Evolutionary conservation across 2,888 invertebrate genomes (phyloP).

Genomic region (Mechanitis messenoides): DNA sequence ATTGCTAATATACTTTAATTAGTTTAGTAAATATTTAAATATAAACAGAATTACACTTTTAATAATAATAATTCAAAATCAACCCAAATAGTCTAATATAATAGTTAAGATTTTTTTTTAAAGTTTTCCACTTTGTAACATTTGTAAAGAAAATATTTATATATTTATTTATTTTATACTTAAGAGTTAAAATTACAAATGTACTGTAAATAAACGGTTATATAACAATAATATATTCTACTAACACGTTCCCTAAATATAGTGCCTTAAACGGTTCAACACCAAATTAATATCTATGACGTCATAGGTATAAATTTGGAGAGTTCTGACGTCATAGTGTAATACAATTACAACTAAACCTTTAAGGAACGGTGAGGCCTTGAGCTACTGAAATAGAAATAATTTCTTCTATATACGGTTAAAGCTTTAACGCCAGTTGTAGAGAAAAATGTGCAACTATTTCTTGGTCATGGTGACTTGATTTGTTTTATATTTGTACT

Average conservation of each 20-base stretch:
- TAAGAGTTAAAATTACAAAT: too few relatives aligned
- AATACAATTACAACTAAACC: constrained; percentile 53
- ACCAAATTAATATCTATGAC: constrained; percentile 41
- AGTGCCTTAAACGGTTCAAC: constrained; percentile 22
- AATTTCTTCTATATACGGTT: constrained; percentile 41
- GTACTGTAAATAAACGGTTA: too few relatives aligned
- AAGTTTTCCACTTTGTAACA: too few relatives aligned
- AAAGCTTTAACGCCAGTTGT: constrained; percentile 30
- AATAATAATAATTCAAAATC: too few relatives aligned
- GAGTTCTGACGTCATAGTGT: constrained; percentile 53
- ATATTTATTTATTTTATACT: too few relatives aligned
- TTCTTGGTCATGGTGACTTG: constrained; percentile 19
- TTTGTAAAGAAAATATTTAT: too few relatives aligned
- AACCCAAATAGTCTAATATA: too few relatives aligned
- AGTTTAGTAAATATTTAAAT: too few relatives aligned
- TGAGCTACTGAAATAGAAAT: constrained; percentile 45
- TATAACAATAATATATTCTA: constrained; percentile 12
- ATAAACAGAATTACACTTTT: too few relatives aligned
- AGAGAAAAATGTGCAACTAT: constrained; percentile 28
- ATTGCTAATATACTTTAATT: too few relatives aligned
- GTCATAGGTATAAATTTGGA: constrained; percentile 62
- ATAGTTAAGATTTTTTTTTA: too few relatives aligned
- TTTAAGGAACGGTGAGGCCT: constrained; percentile 57
- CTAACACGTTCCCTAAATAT: constrained; percentile 18
- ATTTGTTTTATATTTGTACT: neutral